Base-by-base conservation (phyloP, 2,888 invertebrate genomes). In the Mimachlamys varia region DNA sequence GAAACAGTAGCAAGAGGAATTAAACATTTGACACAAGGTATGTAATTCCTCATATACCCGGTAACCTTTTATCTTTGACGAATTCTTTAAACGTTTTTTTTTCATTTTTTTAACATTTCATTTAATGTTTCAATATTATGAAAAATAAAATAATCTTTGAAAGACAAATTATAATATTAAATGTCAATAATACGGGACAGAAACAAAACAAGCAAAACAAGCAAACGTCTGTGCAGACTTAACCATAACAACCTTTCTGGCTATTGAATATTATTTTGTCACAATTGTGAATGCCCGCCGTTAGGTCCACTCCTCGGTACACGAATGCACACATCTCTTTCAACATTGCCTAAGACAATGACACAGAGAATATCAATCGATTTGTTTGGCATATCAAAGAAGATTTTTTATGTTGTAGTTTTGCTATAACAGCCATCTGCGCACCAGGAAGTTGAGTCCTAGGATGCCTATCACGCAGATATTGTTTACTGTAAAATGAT, bases 361-460 rank as follows among this genome's bases (percentile, higher is more conserved):
- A 76, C 76, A 76, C 76, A 76, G 76, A 76, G 76, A 15, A 27
- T 76, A 76, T 76, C 76, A 76, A 53, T 76, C 76, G 76, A 76
- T 76, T 76, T 76, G 76, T 76, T 76, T 76, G 76, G 76, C 76
- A 76, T 27, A 33, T 76, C 76, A 76, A 76, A 76, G 27, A 33
- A 76, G 33, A 33, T 76, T 76, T n/a, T 76, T 76, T 33, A 76
- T 76, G 27, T 33, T 12, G 27, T 10, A 27, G 33, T 76, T 76
- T 76, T 76, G 76, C 76, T 76, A 76, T 76, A 76, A 76, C 76
- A 76, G 17, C 76, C 76, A 76, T 27, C 10, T 76, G 27, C 76
- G 76, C 76, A 76, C 76, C 76, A 76, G 76, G 76, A 76, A 76
- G 76, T 33, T 76, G 76, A 76, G 27, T 76, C 76, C 76, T 33